Evolutionary conservation across 2,888 invertebrate species (phyloP), one percentile per base, ranked within the genome.

Genomic region (Cheilosia vulpina): DNA sequence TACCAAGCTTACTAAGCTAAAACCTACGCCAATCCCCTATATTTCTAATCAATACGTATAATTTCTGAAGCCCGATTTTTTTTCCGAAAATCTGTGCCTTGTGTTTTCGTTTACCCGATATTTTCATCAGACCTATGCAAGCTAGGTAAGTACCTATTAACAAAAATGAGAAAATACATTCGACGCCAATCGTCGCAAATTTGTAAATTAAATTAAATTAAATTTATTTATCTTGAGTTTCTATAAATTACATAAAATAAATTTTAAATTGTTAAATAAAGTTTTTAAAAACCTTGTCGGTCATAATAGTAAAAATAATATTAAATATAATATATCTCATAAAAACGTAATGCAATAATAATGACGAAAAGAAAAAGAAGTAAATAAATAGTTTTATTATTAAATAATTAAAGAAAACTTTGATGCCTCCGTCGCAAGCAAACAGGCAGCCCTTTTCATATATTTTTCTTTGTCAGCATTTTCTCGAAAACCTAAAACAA

Each of bases 181-280:
- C 24, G 17, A 27, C 17, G 65, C 21, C 21, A 21, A 38, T 21
- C 11, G 5, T 21, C 50, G 5, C 2, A 38, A 21, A 6, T 34
- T 47, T 50, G 9, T 50, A 66, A 68, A 21, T 78, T 78, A 62
- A 66, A 82, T 66, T 68, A 78, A 41, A 83, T 78, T 78, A 43
- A 78, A 73, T 80, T 80, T 84, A 84, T 84, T 84, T 84, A 75
- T 79, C 45, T 45, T 75, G 63, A 58, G 63, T 72, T 68, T 73
- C 68, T 80, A 69, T 38, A 72, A 84, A 84, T 84, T 84, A 84
- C 84, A 84, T 82, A 76, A 69, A 69, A 69, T 72, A 73, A 71
- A 63, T 50, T 78, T 83, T 73, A 63, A 78, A 55, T 55, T 55
- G 55, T 83, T 83, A 73, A 84, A 80, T 79, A 79, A 65, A 75